Evolutionary conservation across 2,888 invertebrate genomes (phyloP).

Genomic region (Leptinotarsa peninsularis): DNA sequence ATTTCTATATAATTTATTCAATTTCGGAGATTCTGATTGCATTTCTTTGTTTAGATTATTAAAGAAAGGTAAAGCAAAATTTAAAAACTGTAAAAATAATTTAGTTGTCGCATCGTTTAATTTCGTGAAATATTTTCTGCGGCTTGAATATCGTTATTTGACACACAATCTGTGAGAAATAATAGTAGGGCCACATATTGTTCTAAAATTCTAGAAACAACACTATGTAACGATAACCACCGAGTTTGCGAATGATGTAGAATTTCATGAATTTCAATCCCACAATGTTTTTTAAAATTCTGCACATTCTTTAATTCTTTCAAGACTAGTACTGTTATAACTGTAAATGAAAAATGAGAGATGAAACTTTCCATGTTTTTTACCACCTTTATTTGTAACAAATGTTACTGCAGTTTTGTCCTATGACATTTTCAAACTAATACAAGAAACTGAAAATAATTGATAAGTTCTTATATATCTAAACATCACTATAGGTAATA

Average conservation of each 20-base stretch:
- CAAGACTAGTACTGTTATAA: not conserved
- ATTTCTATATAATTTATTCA: no score
- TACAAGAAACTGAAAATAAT: no score
- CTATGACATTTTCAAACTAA: no score
- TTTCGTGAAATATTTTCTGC: slow-evolving; percentile 18
- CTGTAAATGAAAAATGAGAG: not conserved
- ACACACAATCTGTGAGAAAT: slow-evolving; percentile 8
- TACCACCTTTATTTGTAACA: no score
- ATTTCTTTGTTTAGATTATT: not conserved
- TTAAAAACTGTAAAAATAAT: not conserved
- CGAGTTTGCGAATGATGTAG: slow-evolving; percentile 27
- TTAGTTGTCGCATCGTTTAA: slow-evolving; percentile 9
- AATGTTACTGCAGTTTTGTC: no score
- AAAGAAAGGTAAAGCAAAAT: not conserved
- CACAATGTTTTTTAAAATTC: slow-evolving; percentile 38
- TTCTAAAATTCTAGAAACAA: slow-evolving; percentile 15
- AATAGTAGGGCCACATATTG: slow-evolving; percentile 7
- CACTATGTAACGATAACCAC: slow-evolving; percentile 6
- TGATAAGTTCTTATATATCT: no score
- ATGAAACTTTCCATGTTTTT: no score
- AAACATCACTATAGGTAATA: no score
- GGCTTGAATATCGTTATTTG: slow-evolving; percentile 1
- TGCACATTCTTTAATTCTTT: not conserved
- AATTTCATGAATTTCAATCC: slow-evolving; percentile 43
- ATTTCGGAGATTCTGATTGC: no score